Evolutionary conservation across 2,888 invertebrate species (phyloP), one percentile per base, ranked within the genome.

Genomic region (Leucophenga montana): DNA sequence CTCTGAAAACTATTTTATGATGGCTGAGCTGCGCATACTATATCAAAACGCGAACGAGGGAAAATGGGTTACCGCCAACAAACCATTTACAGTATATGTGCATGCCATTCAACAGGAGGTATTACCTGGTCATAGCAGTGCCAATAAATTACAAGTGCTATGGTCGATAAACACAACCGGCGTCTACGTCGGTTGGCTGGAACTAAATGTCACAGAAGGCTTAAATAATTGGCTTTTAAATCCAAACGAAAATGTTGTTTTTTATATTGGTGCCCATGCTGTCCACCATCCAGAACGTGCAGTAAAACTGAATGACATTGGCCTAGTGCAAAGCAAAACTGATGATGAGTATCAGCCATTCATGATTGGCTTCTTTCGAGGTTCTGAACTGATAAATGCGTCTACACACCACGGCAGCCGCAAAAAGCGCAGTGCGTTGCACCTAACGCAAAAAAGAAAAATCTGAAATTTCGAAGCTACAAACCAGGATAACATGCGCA

Each of bases 301-400:
- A 87, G 90, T 96, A 13, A 92, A 94, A 81, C 94, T 96, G 0
- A 95, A 95, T 85, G 95, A 95, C 78, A 93, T 96, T 68, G 97
- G 97, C 0, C 88, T 97, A 46, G 92, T 95, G 18, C 94, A 95
- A 77, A 82, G 72, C 27, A 74, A 92, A 74, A 94, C 94, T 0
- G 91, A 93, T 73, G 94, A 95, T 81, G 95, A 95, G 75, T 94
- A 94, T 79, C 96, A 97, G 85, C 96, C 97, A 0, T 98, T 98
- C 87, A 92, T 98, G 91, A 97, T 97, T 11, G 96, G 95, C 0
- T 98, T 96, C 88, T 92, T 95, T 85, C 94, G 94, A 86, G 94
- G 75, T 90, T 92, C 72, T 89, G 92, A 78, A 80, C 75, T 88
- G 20, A 83, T 89, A 2, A 87, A 87, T 71, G 70, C 78, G 11